Evolutionary conservation across 1,140 invertebrate genomes (phyloP).

Genomic region (Aricia agestis): DNA sequence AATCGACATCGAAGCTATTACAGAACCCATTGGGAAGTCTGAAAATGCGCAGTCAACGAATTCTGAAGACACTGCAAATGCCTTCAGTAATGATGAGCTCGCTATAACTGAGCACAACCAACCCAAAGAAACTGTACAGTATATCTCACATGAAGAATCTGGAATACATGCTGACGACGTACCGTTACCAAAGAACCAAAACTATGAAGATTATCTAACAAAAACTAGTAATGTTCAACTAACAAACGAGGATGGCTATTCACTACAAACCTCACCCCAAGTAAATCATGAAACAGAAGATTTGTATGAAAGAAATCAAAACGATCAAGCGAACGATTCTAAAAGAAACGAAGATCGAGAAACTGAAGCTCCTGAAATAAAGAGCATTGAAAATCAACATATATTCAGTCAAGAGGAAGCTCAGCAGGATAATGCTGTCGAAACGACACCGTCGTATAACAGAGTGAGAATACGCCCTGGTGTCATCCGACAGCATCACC

Average conservation of each 20-base stretch:
- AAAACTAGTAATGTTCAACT: constrained; percentile 43
- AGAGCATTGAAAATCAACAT: constrained; percentile 33
- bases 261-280: constrained; percentile 36
- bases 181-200: background rate
- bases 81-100: constrained; percentile 57
- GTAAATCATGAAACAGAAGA: constrained; percentile 10
- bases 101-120: constrained; percentile 46
- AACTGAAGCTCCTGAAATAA: constrained; percentile 28
- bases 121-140: constrained; percentile 24
- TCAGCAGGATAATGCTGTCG: constrained; percentile 52
- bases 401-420: constrained; percentile 37
- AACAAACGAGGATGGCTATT: constrained; percentile 40
- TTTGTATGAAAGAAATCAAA: constrained; percentile 11
- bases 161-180: constrained; percentile 30
- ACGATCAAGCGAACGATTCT: constrained; percentile 25
- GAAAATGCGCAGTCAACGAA: constrained; percentile 41
- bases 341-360: constrained; percentile 39
- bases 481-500: constrained; percentile 61
- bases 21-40: constrained; percentile 52
- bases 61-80: constrained; percentile 58
- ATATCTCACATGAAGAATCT: constrained; percentile 25
- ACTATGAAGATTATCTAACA: constrained; percentile 44
- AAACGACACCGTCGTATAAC: constrained; percentile 68
- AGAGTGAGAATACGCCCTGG: constrained; percentile 63
- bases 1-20: constrained; percentile 65